These are phyloP conservation scores for Trogon surrucura DNA, from an alignment of 2,113 vertebrate genomes.

Conservation along the genomic window DNA sequence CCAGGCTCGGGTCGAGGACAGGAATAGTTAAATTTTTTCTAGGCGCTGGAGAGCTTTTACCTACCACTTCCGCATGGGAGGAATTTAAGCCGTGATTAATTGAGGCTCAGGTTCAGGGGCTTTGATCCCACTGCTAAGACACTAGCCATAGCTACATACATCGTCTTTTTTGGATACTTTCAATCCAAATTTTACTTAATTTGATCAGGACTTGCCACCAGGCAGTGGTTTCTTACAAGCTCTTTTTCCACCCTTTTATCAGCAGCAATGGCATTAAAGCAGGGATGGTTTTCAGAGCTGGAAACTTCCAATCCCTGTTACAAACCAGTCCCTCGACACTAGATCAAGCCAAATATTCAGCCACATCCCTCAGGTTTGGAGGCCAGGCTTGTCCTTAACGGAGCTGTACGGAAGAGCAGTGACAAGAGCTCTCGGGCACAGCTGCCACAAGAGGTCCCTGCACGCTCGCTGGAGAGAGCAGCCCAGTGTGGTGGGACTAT, in stretches of 20 bases:
- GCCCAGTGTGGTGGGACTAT: not conserved
- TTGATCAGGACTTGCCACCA: not conserved
- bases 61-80: not conserved
- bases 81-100: constrained; percentile 2
- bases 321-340: not conserved
- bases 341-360: not conserved
- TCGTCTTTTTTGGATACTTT: not conserved
- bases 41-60: not conserved
- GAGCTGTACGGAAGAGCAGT: not conserved
- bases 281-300: not conserved
- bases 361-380: not conserved
- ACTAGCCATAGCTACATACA: not conserved
- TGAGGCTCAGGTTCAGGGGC: not conserved
- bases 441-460: constrained; percentile 63
- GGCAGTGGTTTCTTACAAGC: not conserved
- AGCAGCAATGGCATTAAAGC: not conserved
- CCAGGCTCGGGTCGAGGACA: accelerated
- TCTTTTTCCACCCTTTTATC: not conserved
- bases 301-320: not conserved
- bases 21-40: constrained; percentile 21
- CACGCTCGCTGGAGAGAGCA: not conserved
- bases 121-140: not conserved
- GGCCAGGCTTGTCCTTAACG: not conserved
- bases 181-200: not conserved
- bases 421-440: not conserved